Percentiles rank a stretch among this genome's conserved stretches.
phyloP scores from a whole-genome alignment of 92 coral and sea anemone species.

The Desmophyllum pertusum region DNA sequence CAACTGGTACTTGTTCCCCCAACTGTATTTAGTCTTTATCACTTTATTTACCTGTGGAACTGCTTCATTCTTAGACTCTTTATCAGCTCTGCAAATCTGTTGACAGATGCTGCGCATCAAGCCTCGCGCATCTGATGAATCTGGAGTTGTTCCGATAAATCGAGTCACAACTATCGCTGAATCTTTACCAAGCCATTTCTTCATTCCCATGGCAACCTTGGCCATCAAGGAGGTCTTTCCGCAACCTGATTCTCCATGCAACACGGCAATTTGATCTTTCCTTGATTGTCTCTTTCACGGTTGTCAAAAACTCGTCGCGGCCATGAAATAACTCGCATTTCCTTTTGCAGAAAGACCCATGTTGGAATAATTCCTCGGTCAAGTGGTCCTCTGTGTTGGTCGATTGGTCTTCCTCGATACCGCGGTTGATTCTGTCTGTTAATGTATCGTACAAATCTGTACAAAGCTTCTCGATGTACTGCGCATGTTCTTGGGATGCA shows the following conservation, averaged over 20 bases:
- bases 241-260: slow-evolving; percentile 92
- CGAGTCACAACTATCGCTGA: slow-evolving; percentile 77
- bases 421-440: slow-evolving; percentile 77
- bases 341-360: slow-evolving; percentile 80
- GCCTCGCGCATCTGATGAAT: slow-evolving; percentile 79
- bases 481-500: slow-evolving; percentile 71
- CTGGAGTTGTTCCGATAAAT: slow-evolving; percentile 92
- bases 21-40: not conserved
- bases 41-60: slow-evolving; percentile 80
- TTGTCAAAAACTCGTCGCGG: slow-evolving; percentile 72
- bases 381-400: slow-evolving; percentile 66
- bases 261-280: slow-evolving; percentile 65
- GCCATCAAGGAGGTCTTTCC: slow-evolving; percentile 99
- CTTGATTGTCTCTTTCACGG: slow-evolving; percentile 52
- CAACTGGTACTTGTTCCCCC: no score
- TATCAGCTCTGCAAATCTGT: slow-evolving; percentile 66
- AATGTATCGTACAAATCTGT: slow-evolving; percentile 69
- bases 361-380: slow-evolving; percentile 86
- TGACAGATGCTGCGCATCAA: slow-evolving; percentile 84
- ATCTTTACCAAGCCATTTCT: slow-evolving; percentile 54
- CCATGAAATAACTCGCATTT: slow-evolving; percentile 90
- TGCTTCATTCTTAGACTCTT: slow-evolving; percentile 29
- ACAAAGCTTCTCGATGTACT: slow-evolving; percentile 81
- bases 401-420: slow-evolving; percentile 61
- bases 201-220: slow-evolving; percentile 63